These are phyloP conservation scores for Aphidius colemani DNA, from an alignment of 2,888 invertebrate species.

Conservation along the genomic window DNA sequence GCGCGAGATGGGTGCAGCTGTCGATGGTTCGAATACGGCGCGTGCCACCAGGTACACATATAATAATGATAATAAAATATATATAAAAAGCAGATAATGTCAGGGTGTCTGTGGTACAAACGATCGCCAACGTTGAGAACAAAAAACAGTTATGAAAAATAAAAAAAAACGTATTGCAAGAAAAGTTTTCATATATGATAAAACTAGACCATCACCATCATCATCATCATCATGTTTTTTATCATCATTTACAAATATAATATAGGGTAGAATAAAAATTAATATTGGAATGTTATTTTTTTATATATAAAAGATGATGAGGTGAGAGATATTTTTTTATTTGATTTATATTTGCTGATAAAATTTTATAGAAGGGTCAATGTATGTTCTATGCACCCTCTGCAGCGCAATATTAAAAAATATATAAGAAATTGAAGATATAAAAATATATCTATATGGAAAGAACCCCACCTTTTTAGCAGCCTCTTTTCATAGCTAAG, in stretches of 20 bases:
- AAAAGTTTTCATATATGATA: no score
- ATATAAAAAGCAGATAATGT: slow-evolving; percentile 49
- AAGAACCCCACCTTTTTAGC: slow-evolving; percentile 42
- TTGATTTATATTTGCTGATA: no score
- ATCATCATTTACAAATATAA: slow-evolving; percentile 23
- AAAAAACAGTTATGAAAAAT: no score
- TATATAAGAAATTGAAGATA: not conserved
- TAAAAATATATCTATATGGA: slow-evolving; percentile 8
- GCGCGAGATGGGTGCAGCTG: slow-evolving; percentile 51
- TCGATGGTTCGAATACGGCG: slow-evolving; percentile 50
- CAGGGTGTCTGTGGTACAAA: slow-evolving; percentile 49
- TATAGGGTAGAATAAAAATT: not conserved
- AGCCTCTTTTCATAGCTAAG: slow-evolving; percentile 33
- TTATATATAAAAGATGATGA: not conserved
- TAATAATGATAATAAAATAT: not conserved
- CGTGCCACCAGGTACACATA: slow-evolving; percentile 59
- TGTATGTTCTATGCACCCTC: no score
- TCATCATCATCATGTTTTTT: no score
- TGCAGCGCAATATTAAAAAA: no score
- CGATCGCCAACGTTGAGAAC: not conserved
- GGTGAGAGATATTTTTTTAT: no score
- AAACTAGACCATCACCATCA: no score
- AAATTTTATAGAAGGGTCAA: no score
- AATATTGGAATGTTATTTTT: not conserved
- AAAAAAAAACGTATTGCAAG: no score